Evolutionary conservation across 2,797 vertebrate genomes (phyloP).

Genomic region (Sciurus vulgaris): DNA sequence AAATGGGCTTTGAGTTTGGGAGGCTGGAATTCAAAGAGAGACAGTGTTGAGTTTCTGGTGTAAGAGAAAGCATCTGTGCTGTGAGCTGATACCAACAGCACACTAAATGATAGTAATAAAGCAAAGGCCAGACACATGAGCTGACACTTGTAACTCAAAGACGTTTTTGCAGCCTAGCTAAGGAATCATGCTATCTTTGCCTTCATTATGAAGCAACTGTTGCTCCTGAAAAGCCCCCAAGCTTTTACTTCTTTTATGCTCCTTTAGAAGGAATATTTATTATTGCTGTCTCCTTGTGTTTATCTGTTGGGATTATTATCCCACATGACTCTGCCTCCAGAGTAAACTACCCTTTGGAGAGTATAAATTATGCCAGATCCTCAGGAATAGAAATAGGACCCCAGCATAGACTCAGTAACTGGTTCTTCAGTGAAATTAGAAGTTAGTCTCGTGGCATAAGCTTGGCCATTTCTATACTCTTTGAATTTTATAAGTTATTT

Average conservation of each 20-base stretch:
- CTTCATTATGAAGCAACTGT: constrained; percentile 84
- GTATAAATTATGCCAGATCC: constrained; percentile 2
- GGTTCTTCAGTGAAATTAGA: constrained; percentile 4
- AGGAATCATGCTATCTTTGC: constrained; percentile 64
- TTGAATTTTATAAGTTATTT: background rate
- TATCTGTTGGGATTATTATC: constrained; percentile 45
- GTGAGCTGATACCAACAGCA: background rate
- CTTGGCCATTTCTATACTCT: constrained; percentile 11
- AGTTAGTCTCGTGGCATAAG: constrained; percentile 10
- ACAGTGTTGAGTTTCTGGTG: constrained; percentile 35
- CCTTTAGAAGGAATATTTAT: constrained; percentile 68
- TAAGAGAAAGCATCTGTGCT: constrained; percentile 1
- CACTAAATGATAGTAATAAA: constrained; percentile 79
- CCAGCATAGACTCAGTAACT: background rate
- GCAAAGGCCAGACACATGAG: background rate
- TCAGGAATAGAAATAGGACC: background rate
- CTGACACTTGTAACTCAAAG: constrained; percentile 71
- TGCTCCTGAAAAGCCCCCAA: constrained; percentile 67
- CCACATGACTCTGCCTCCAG: constrained; percentile 8
- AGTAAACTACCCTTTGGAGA: background rate
- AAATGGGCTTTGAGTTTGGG: background rate
- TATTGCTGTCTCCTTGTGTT: constrained; percentile 59
- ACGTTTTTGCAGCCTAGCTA: constrained; percentile 12
- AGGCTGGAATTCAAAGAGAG: constrained; percentile 24
- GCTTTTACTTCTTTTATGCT: constrained; percentile 55